Base-by-base conservation (phyloP, 2,888 invertebrate species). In the Entomobrya multifasciata region DNA sequence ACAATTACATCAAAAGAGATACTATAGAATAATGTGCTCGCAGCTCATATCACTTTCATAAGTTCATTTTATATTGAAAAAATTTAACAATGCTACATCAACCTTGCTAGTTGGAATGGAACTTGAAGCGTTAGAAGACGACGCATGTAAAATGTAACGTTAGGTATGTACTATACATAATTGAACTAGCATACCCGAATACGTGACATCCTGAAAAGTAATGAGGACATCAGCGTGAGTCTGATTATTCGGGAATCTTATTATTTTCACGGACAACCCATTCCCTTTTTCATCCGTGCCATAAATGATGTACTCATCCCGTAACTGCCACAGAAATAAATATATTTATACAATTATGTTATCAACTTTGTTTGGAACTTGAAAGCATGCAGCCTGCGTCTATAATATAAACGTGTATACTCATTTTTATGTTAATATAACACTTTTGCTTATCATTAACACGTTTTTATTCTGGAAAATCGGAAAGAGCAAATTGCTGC, bases 241-340 rank as follows among this genome's bases (percentile, higher is more conserved):
- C n/a, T 41, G 30, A 17, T 86, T 86, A 25, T 79, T 82, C 13
- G 79, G 72, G 36, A 87, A 72, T 87, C 94, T 93, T 10, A 93
- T 93, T 67, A 95, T 92, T 83, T 93, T 93, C 15, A 95, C 89
- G 8, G 94, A 92, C 0, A 96, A 25, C 0, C 93, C 93, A 70
- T 94, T 93, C 0, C 95, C 95, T 17, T 94, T 93, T 8, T 94
- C 93, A 70, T 95, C 94, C 0, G 93, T 92, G 0, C 94, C 94
- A 62, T 94, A 94, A 77, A 95, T 92, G 10, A 92, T 92, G 62
- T 93, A 91, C 11, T 92, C 91, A 86, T 94, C 93, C 27, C 92
- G 92, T 60, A 89, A 84, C 90, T 90, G 57, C 52, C 11, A 4
- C 70, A 49, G 44, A 22, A 17, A 52, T 10, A 77, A 77, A 49